phyloP scores from a whole-genome alignment of 2,797 vertebrate species.

The Pangasius mekongensis region DNA sequence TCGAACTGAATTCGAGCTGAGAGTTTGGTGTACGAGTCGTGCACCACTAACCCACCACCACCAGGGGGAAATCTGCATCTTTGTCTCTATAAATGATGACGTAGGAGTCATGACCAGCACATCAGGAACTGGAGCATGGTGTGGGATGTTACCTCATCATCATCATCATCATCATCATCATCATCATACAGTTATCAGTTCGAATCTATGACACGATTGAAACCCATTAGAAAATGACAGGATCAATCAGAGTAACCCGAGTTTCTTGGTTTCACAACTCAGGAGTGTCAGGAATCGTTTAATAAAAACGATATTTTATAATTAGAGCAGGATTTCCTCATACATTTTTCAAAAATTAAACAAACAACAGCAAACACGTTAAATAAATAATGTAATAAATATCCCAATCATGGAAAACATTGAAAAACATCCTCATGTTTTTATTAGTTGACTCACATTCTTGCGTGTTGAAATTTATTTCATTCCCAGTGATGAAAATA shows the following conservation, averaged over 20 bases:
- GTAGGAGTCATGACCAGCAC: neutral
- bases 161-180: neutral
- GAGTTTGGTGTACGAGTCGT: neutral
- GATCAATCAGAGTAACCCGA: neutral
- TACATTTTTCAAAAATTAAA: neutral
- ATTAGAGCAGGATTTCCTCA: neutral
- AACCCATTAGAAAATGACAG: neutral
- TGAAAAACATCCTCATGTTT: neutral
- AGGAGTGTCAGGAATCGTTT: neutral
- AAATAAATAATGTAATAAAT: neutral
- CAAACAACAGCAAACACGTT: neutral
- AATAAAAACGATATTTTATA: neutral
- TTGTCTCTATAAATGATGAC: neutral
- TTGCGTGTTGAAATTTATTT: neutral
- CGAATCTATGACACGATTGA: neutral
- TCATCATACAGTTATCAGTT: neutral
- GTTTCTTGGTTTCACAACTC: neutral
- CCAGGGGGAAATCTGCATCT: conserved; percentile 51
- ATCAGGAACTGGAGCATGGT: neutral
- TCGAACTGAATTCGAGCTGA: neutral
- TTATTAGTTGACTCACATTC: neutral
- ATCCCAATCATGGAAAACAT: neutral
- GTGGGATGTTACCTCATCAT: too few species aligned
- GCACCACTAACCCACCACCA: conserved; percentile 30
- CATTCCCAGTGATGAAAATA: neutral